Evolutionary conservation across 2,797 vertebrate genomes (phyloP).

Genomic region (Meriones psammophilus): DNA sequence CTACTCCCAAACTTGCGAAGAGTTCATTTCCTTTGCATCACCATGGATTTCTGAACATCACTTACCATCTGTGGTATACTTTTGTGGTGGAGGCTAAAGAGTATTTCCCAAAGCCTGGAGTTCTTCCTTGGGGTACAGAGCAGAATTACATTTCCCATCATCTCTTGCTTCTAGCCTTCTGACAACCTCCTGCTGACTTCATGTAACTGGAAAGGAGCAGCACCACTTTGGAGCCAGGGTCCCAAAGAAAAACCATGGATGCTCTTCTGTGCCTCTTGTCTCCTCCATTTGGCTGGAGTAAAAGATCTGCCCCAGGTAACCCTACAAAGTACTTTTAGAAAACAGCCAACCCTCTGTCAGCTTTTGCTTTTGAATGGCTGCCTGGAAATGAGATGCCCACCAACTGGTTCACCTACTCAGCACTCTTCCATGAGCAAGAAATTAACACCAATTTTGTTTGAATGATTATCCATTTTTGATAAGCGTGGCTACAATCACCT

Average conservation of each 20-base stretch:
- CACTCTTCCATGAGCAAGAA: not conserved
- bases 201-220: not conserved
- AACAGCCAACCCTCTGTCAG: not conserved
- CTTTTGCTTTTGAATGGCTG: not conserved
- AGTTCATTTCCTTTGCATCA: conserved; percentile 2
- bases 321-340: not conserved
- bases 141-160: not conserved
- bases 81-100: not conserved
- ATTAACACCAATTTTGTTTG: conserved; percentile 42
- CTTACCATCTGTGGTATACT: not conserved
- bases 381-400: not conserved
- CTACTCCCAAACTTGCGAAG: not conserved
- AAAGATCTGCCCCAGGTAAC: not conserved
- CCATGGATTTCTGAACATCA: not conserved
- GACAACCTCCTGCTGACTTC: not conserved
- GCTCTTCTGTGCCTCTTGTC: not conserved
- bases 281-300: not conserved
- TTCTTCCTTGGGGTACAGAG: not conserved
- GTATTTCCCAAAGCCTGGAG: not conserved
- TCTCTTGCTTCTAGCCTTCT: not conserved
- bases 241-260: not conserved
- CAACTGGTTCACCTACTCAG: not conserved
- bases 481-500: not conserved
- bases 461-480: conserved; percentile 49
- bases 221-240: not conserved